Evolutionary conservation across 2,113 vertebrate species (phyloP).

Genomic region (Cyanoliseus patagonus): DNA sequence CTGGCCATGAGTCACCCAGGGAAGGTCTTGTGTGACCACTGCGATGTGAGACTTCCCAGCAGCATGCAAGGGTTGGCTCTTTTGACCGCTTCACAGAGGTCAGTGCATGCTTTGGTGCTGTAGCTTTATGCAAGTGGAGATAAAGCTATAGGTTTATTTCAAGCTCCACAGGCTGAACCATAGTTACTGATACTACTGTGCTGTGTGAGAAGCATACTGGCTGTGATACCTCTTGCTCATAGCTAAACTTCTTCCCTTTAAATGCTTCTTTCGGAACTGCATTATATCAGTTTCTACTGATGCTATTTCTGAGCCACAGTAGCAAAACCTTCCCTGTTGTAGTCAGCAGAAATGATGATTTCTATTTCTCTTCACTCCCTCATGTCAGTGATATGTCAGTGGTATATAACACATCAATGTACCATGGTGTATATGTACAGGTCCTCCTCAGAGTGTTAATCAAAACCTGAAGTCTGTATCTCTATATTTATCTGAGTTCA

Average conservation of each 20-base stretch:
- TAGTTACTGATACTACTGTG: rapidly evolving
- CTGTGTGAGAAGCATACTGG: background rate
- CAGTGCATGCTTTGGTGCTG: background rate
- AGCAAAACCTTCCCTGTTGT: background rate
- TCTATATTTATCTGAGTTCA: background rate
- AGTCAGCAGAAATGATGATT: background rate
- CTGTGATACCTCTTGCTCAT: background rate
- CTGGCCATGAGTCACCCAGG: background rate
- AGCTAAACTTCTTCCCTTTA: background rate
- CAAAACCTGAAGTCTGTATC: background rate
- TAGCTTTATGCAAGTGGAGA: background rate
- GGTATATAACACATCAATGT: background rate
- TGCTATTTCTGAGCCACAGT: background rate
- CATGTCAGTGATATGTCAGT: background rate
- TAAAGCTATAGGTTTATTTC: background rate
- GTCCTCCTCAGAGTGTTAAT: background rate
- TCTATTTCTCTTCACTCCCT: background rate
- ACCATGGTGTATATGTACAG: background rate
- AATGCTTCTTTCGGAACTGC: background rate
- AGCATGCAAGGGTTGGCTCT: background rate
- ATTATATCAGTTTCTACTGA: background rate
- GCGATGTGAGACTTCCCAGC: background rate
- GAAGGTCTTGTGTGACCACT: background rate
- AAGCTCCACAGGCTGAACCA: background rate
- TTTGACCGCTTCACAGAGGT: background rate